Evolutionary conservation across 2,888 invertebrate species (phyloP), one percentile per base, ranked within the genome.

Genomic region (Hypselothyrea guttata): DNA sequence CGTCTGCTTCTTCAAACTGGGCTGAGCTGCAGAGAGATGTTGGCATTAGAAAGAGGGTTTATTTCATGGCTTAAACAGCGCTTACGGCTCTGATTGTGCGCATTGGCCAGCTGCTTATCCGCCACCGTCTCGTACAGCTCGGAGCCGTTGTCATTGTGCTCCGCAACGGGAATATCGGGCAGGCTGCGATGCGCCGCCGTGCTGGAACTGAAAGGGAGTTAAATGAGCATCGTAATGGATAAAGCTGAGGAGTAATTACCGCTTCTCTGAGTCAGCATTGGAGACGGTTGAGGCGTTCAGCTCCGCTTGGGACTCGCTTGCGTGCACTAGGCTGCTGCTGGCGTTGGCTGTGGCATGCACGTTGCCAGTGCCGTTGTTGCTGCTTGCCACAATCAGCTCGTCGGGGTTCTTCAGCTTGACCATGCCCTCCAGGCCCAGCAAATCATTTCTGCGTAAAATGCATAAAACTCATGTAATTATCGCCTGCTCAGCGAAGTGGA

Each of bases 71-170:
- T 8, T 5, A 11, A 9, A 0, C 2, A n/a, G 1, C 30, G 84
- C 88, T 57, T 81, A 90, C 90, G 90, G 71, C 89, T 90, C 71
- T 89, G 87, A 54, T 88, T 85, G 30, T 86, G 87, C n/a, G 84
- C 88, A 66, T 81, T 81, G 8, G 77, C 61, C 1, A 86, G 61
- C 74, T 91, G 89, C 88, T 92, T 91, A 71, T 92, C 92, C 45
- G 93, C 94, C 11, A 96, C 95, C 4, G 96, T 96, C 31, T 96
- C 96, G 88, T 96, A 96, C 63, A 96, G 92, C 87, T 96, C 96
- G 0, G 96, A 96, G 7, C 94, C 93, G 42, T 95, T 95, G 89
- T 96, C 96, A 75, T 92, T 92, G 65, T 91, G 91, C 77, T 93
- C 93, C 30, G 93, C 94, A 22, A 94, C 93, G 7, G 96, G 95